Evolutionary conservation across 2,888 invertebrate genomes (phyloP).

Genomic region (Osedax frankpressi): DNA sequence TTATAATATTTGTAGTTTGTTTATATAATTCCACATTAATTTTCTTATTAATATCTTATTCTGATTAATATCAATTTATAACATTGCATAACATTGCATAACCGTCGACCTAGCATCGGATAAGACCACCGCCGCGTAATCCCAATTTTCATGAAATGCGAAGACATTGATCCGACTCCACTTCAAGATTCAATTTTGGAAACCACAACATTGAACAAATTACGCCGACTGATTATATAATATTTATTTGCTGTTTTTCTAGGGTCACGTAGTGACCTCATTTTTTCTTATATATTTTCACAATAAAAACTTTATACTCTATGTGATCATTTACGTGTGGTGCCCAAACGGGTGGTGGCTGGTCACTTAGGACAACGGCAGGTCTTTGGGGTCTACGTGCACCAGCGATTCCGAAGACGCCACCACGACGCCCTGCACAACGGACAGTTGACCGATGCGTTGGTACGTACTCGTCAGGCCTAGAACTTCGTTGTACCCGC

Average conservation of each 20-base stretch:
- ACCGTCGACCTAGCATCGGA: not conserved
- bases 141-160: not conserved
- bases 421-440: not conserved
- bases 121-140: not conserved
- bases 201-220: too few species aligned
- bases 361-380: not conserved
- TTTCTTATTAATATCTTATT: too few species aligned
- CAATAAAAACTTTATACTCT: not conserved
- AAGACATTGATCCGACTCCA: not conserved
- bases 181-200: too few species aligned
- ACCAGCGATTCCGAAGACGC: not conserved
- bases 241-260: not conserved
- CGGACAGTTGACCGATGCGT: not conserved
- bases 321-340: too few species aligned
- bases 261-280: not conserved
- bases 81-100: too few species aligned
- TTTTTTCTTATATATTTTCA: not conserved
- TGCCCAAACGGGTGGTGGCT: not conserved
- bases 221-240: too few species aligned
- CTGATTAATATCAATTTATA: too few species aligned
- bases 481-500: conserved; percentile 76
- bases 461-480: conserved; percentile 47
- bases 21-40: too few species aligned
- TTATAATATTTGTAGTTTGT: too few species aligned
- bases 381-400: not conserved